These are phyloP conservation scores for Acronicta leporina DNA, from an alignment of 2,888 invertebrate species.

Conservation along the genomic window DNA sequence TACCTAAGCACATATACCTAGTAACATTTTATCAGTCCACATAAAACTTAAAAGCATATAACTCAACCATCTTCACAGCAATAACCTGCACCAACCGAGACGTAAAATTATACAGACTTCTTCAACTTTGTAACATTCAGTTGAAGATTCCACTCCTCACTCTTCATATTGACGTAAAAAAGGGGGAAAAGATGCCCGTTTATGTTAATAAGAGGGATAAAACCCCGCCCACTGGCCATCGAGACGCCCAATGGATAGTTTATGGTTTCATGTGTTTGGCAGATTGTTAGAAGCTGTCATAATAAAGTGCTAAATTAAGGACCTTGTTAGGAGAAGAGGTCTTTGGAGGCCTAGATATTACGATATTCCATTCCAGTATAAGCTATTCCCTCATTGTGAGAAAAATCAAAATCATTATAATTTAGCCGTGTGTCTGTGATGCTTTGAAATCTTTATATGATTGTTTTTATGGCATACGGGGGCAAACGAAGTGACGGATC, in stretches of 20 bases:
- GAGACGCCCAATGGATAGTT: conserved; percentile 14
- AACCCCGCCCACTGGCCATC: conserved; percentile 6
- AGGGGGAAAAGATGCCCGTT: conserved; percentile 13
- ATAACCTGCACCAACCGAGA: conserved; percentile 7
- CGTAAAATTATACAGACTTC: conserved; percentile 19
- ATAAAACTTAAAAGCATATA: neutral
- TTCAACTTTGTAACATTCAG: conserved; percentile 21
- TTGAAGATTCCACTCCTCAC: conserved; percentile 25
- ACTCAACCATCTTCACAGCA: neutral
- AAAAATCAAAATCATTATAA: no score
- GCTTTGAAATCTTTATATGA: no score
- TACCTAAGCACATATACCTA: neutral
- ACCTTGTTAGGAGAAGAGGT: neutral
- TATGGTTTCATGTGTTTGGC: conserved; percentile 29
- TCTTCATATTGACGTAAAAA: conserved; percentile 40
- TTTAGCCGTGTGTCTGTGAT: no score
- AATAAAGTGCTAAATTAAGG: conserved; percentile 26
- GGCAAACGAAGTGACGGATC: no score
- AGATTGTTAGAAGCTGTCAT: conserved; percentile 12
- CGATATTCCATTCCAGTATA: no score
- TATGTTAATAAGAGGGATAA: conserved; percentile 36
- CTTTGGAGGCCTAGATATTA: no score
- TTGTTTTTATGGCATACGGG: no score
- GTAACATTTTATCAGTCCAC: neutral
- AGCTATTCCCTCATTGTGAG: no score